Evolutionary conservation across 2,113 vertebrate species (phyloP).

Genomic region (Excalfactoria chinensis): DNA sequence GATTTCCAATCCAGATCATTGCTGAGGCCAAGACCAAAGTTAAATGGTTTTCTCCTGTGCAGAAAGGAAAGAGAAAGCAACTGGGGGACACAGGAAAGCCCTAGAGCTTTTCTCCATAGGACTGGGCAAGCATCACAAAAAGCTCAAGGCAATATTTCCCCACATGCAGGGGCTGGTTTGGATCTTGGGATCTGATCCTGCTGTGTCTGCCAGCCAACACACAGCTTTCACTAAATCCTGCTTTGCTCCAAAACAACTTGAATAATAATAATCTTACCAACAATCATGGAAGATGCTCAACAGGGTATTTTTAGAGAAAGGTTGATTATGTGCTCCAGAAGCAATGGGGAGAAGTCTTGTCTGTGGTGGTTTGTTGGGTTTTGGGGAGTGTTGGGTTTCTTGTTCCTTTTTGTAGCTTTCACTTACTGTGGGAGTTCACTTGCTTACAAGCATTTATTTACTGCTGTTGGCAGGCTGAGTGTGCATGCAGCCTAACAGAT

Average conservation of each 20-base stretch:
- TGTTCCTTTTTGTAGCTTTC: neutral
- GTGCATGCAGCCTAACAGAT: neutral
- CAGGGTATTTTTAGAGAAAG: neutral
- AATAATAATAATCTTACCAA: neutral
- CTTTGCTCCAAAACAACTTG: neutral
- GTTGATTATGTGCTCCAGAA: neutral
- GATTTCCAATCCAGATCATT: neutral
- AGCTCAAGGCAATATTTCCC: neutral
- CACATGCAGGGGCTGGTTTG: neutral
- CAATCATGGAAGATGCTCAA: neutral
- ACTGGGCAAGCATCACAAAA: neutral
- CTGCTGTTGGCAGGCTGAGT: conserved; percentile 24
- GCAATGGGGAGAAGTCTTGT: neutral
- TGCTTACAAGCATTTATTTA: neutral
- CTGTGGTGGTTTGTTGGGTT: neutral
- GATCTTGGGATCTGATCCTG: neutral
- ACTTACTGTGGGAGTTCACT: conserved; percentile 19
- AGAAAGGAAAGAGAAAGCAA: neutral
- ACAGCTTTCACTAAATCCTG: neutral
- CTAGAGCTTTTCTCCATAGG: neutral
- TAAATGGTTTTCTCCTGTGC: neutral
- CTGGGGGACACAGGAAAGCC: neutral
- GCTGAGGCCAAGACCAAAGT: neutral
- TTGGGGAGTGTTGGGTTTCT: neutral
- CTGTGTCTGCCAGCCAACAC: neutral